Percentiles rank a stretch among this genome's conserved stretches.
Evolutionary conservation across 2,888 invertebrate species (phyloP).

Genomic region (Petrolisthes manimaculis): DNA sequence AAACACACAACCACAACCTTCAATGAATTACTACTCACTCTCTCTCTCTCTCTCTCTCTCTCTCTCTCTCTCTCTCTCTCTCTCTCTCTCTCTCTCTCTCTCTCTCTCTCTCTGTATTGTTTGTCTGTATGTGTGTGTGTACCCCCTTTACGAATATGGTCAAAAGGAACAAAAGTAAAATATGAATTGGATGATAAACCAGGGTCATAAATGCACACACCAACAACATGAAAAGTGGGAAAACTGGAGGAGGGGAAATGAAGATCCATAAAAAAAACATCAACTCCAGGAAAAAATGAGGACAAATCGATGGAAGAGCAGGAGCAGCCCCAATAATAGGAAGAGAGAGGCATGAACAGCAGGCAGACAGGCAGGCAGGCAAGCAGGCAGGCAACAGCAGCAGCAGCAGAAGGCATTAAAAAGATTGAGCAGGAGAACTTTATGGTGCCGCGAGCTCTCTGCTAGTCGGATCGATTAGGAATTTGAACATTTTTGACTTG

Average conservation of each 20-base stretch:
- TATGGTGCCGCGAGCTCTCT: conserved; percentile 4
- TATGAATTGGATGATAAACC: background rate
- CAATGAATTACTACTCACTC: no score
- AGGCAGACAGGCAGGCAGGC: background rate
- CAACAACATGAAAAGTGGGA: background rate
- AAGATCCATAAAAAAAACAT: background rate
- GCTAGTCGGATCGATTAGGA: conserved; percentile 42
- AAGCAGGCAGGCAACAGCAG: conserved; percentile 11
- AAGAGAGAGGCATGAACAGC: background rate
- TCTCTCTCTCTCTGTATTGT: no score
- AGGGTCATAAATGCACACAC: background rate
- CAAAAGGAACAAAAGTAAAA: no score
- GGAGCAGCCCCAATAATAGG: background rate
- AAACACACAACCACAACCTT: no score
- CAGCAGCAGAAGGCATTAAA: conserved; percentile 4
- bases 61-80: no score
- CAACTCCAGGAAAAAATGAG: background rate
- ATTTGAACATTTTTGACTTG: conserved; percentile 46
- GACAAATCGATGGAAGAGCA: background rate
- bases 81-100: no score
- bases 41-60: no score
- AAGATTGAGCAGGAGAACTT: background rate
- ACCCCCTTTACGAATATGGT: no score
- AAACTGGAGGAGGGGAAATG: background rate
- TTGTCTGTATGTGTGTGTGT: no score